phyloP scores from a whole-genome alignment of 1,140 invertebrate genomes.

The Ephestia elutella region DNA sequence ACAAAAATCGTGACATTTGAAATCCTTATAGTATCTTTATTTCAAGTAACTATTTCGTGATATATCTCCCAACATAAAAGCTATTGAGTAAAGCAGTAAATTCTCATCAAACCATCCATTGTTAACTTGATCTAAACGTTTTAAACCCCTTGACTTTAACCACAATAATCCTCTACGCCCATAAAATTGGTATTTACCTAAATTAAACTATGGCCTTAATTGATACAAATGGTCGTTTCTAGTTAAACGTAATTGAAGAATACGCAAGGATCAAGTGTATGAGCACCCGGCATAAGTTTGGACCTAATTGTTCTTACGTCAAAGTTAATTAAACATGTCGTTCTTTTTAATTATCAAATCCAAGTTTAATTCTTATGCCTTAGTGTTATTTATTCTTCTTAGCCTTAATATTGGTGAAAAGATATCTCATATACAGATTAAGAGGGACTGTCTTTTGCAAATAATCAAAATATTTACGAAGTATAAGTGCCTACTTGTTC shows the following conservation, averaged over 20 bases:
- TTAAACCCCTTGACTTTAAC: conserved; percentile 43
- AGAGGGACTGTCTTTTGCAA: too few species aligned
- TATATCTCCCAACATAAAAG: conserved; percentile 2
- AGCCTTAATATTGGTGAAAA: too few species aligned
- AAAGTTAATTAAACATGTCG: conserved; percentile 12
- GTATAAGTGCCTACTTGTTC: too few species aligned
- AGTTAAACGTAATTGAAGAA: conserved; percentile 60
- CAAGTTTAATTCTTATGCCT: too few species aligned
- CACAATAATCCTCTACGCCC: conserved; percentile 46
- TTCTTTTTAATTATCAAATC: too few species aligned
- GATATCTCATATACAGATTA: too few species aligned
- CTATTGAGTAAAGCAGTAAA: conserved; percentile 35
- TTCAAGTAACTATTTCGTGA: neutral
- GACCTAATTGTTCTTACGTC: conserved; percentile 17
- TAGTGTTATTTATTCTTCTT: too few species aligned
- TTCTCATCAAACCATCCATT: conserved; percentile 44
- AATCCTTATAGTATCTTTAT: neutral
- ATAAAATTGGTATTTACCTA: conserved; percentile 69
- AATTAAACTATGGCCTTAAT: conserved; percentile 61
- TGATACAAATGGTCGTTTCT: conserved; percentile 69
- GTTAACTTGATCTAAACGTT: conserved; percentile 45
- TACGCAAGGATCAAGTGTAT: conserved; percentile 36
- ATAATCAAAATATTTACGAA: too few species aligned
- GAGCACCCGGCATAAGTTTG: conserved; percentile 14
- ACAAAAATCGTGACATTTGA: conserved; percentile 11